These are phyloP conservation scores for Cryptocephalus moraei DNA, from an alignment of 2,888 invertebrate species.

Conservation along the genomic window DNA sequence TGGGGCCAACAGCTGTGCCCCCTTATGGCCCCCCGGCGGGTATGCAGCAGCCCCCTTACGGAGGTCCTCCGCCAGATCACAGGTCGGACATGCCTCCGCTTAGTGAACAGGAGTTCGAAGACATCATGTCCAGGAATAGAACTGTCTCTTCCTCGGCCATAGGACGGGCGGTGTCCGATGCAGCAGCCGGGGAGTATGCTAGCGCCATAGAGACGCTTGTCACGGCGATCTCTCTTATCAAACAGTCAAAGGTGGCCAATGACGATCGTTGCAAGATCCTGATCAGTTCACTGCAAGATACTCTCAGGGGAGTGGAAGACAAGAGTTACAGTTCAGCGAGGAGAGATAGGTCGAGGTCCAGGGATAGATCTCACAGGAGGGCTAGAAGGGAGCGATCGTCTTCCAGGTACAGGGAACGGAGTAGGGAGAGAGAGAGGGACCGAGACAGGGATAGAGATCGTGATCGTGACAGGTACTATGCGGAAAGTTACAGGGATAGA, in stretches of 20 bases:
- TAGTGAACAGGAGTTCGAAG: slow-evolving; percentile 94
- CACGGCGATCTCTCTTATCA: slow-evolving; percentile 96
- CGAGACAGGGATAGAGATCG: slow-evolving; percentile 44
- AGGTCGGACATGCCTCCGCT: slow-evolving; percentile 52
- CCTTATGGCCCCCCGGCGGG: slow-evolving; percentile 43
- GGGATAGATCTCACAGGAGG: slow-evolving; percentile 35
- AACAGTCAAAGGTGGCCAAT: slow-evolving; percentile 83
- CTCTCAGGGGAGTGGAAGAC: slow-evolving; percentile 92
- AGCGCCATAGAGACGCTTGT: slow-evolving; percentile 98
- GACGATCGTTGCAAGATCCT: slow-evolving; percentile 98
- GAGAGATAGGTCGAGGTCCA: slow-evolving; percentile 45
- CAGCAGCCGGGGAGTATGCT: slow-evolving; percentile 94
- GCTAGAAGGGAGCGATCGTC: slow-evolving; percentile 35
- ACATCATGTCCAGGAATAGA: slow-evolving; percentile 93
- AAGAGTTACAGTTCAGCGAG: slow-evolving; percentile 83
- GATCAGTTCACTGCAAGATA: slow-evolving; percentile 86
- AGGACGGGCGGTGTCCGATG: slow-evolving; percentile 85
- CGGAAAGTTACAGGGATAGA: slow-evolving; percentile 46
- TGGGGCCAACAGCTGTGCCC: slow-evolving; percentile 45
- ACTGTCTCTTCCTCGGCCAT: slow-evolving; percentile 98
- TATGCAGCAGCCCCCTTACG: slow-evolving; percentile 45
- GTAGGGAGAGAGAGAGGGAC: slow-evolving; percentile 48
- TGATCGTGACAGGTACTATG: slow-evolving; percentile 41
- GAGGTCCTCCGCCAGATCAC: slow-evolving; percentile 49
- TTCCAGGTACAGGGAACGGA: slow-evolving; percentile 44